A percentile compares a stretch with the other conserved stretches of the same genome.
Evolutionary conservation across 92 coral and sea anemone species (phyloP).

Genomic region (Pocillopora meandrina): DNA sequence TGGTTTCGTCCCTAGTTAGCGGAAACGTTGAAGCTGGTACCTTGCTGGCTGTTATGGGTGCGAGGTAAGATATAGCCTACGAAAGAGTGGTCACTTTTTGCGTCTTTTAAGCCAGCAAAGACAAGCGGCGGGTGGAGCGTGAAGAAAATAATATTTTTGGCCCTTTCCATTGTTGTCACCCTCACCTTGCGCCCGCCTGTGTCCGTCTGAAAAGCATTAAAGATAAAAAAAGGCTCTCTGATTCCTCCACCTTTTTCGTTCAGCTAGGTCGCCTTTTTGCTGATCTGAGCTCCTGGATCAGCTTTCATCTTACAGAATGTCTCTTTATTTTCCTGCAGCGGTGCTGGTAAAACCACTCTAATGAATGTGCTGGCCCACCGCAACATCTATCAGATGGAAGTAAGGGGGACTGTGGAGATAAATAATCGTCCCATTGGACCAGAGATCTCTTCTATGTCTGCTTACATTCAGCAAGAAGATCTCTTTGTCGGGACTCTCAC

Average conservation of each 20-base stretch:
- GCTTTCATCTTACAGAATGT: background rate
- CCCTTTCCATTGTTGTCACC: too few species aligned
- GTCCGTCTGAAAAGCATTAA: too few species aligned
- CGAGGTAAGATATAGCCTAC: slow-evolving; percentile 52
- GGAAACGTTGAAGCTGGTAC: slow-evolving; percentile 85
- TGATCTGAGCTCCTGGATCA: background rate
- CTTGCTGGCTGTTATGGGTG: slow-evolving; percentile 91
- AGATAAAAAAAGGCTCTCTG: too few species aligned
- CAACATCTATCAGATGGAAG: slow-evolving; percentile 77
- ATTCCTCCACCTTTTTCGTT: too few species aligned
- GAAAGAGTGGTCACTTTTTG: background rate
- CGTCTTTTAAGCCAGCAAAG: background rate
- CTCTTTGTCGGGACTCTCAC: slow-evolving; percentile 92
- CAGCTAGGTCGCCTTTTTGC: too few species aligned
- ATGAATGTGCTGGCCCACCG: slow-evolving; percentile 96
- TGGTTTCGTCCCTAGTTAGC: slow-evolving; percentile 51
- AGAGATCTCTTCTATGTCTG: slow-evolving; percentile 83
- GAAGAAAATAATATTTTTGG: too few species aligned
- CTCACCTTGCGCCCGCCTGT: too few species aligned
- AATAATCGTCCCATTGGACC: slow-evolving; percentile 66
- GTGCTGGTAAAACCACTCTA: slow-evolving; percentile 93
- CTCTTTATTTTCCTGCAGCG: slow-evolving; percentile 44
- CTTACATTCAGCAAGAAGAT: slow-evolving; percentile 95
- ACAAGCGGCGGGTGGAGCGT: too few species aligned
- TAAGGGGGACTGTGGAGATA: slow-evolving; percentile 76